A percentile compares a stretch with the other conserved stretches of the same genome.
Conservation (phyloP, 2,113 vertebrate species). For the Anguilla japonica region DNA sequence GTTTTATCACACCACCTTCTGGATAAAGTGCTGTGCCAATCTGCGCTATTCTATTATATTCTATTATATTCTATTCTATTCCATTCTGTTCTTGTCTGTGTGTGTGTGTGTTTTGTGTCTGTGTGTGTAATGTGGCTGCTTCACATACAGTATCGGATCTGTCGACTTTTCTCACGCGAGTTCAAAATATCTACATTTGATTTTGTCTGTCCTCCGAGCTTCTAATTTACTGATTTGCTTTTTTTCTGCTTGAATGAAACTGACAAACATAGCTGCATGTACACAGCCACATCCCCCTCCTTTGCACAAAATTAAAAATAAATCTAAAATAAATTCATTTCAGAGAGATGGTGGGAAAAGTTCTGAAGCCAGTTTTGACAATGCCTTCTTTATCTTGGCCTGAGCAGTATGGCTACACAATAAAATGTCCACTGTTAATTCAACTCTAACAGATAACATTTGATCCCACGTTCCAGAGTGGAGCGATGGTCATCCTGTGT, state of each 20-base stretch:
- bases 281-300: neutral
- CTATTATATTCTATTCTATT: neutral
- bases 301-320: neutral
- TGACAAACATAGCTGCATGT: neutral
- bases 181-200: neutral
- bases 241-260: neutral
- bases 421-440: too few relatives aligned
- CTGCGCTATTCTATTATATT: neutral
- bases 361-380: neutral
- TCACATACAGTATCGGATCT: neutral
- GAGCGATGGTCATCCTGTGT: neutral
- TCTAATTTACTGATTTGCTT: constrained; percentile 2
- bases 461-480: too few relatives aligned
- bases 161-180: neutral
- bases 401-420: neutral
- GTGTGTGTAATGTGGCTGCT: too few relatives aligned
- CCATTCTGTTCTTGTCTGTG: neutral
- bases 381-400: neutral
- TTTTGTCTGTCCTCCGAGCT: neutral
- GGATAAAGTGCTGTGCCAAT: constrained; percentile 45
- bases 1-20: constrained; percentile 51
- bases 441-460: too few relatives aligned
- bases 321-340: neutral
- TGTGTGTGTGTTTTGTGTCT: neutral
- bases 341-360: too few relatives aligned